A percentile compares a stretch with the other conserved stretches of the same genome.
Conservation (phyloP, 2,797 vertebrate genomes). For the Hephaestus fuliginosus region DNA sequence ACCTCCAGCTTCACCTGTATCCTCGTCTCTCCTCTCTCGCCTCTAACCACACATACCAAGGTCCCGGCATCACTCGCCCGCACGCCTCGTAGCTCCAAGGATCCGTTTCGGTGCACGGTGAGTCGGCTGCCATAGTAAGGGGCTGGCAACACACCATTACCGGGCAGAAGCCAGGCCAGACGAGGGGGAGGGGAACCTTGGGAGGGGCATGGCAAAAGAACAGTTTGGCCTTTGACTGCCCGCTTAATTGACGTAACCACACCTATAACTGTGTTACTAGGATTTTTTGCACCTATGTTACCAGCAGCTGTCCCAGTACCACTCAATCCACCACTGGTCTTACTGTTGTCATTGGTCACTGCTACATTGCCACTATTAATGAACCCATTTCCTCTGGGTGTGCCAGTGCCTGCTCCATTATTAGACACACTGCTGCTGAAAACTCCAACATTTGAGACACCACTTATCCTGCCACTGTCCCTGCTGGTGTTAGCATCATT, state of each 20-base stretch:
- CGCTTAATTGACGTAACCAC: constrained; percentile 68
- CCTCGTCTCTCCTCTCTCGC: constrained; percentile 88
- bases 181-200: constrained; percentile 87
- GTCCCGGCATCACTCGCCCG: constrained; percentile 85
- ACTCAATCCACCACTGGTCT: constrained; percentile 22
- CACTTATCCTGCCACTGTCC: constrained; percentile 45
- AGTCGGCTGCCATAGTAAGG: constrained; percentile 92
- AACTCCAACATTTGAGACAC: constrained; percentile 44
- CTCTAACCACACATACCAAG: constrained; percentile 90
- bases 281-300: constrained; percentile 34
- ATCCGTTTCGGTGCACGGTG: constrained; percentile 91
- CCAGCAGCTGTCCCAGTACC: constrained; percentile 4
- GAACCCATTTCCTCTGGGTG: constrained; percentile 46
- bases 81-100: constrained; percentile 88
- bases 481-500: constrained; percentile 37
- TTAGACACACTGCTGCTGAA: constrained; percentile 44
- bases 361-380: constrained; percentile 39
- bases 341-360: constrained; percentile 23
- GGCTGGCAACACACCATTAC: constrained; percentile 90
- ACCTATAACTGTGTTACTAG: constrained; percentile 41
- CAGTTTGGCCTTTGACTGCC: constrained; percentile 84
- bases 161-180: constrained; percentile 91
- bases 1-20: constrained; percentile 89
- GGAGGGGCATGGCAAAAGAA: constrained; percentile 90
- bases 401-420: constrained; percentile 38